phyloP scores from a whole-genome alignment of 2,797 vertebrate genomes.

The Cynodonichthys magdalenae region DNA sequence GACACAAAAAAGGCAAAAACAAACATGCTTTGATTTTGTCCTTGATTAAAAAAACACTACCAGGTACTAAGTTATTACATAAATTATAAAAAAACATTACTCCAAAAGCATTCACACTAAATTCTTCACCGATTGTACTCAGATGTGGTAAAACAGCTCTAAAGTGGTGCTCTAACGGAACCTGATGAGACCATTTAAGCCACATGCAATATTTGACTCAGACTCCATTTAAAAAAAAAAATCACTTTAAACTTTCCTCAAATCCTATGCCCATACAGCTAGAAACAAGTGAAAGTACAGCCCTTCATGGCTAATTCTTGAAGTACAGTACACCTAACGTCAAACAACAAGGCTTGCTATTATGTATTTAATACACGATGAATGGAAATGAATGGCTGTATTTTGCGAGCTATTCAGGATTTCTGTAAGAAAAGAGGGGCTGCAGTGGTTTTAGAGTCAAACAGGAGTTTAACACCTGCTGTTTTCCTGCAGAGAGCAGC shows the following conservation, averaged over 20 bases:
- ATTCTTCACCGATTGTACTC: conserved; percentile 33
- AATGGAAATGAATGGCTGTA: conserved; percentile 47
- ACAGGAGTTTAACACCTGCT: conserved; percentile 22
- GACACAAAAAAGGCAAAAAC: conserved; percentile 61
- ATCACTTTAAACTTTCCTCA: conserved; percentile 16
- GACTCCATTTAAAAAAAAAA: conserved; percentile 14
- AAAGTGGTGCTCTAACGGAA: conserved; percentile 24
- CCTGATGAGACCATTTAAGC: conserved; percentile 21
- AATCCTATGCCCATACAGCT: conserved; percentile 23
- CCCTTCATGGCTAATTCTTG: conserved; percentile 54
- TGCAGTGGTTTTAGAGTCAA: conserved; percentile 63
- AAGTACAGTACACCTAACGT: conserved; percentile 66
- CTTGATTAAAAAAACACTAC: conserved; percentile 39
- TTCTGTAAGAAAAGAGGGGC: conserved; percentile 50
- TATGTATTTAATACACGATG: conserved; percentile 50
- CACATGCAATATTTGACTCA: conserved; percentile 3
- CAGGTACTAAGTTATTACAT: conserved; percentile 55
- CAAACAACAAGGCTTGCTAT: conserved; percentile 49
- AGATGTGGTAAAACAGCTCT: conserved; percentile 30
- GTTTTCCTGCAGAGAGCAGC: conserved; percentile 27
- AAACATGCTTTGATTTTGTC: conserved; percentile 61
- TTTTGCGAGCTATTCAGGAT: conserved; percentile 36
- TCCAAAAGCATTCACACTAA: conserved; percentile 38
- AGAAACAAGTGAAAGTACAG: conserved; percentile 40
- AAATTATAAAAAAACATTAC: conserved; percentile 66